A percentile compares a stretch with the other conserved stretches of the same genome.
Evolutionary conservation across 2,113 vertebrate genomes (phyloP).

Genomic region (Hemiprocne comata): DNA sequence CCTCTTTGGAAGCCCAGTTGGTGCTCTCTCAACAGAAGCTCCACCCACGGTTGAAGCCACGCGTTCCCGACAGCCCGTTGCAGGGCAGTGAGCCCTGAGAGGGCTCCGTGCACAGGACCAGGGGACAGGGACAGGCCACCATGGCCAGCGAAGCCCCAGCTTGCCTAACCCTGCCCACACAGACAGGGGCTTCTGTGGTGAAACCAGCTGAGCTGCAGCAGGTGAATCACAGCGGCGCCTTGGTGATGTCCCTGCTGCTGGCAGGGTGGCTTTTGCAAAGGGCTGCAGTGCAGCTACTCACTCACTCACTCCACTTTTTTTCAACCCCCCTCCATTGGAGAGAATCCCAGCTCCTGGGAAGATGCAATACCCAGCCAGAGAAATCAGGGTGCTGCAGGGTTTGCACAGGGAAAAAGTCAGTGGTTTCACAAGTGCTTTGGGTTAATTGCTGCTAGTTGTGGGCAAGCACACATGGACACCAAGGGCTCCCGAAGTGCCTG

Average conservation of each 20-base stretch:
- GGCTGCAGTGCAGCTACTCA: neutral
- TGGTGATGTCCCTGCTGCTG: neutral
- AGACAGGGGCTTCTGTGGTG: neutral
- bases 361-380: neutral
- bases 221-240: neutral
- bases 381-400: too few species aligned
- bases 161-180: neutral
- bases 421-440: neutral
- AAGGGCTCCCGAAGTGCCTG: neutral
- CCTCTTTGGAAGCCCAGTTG: neutral
- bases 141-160: neutral
- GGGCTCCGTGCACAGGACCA: too few species aligned
- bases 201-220: neutral
- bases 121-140: neutral
- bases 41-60: neutral
- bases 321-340: neutral
- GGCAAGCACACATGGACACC: neutral
- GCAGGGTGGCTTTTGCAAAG: neutral
- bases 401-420: neutral
- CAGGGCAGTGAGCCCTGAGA: neutral
- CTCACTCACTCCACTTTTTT: neutral
- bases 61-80: neutral
- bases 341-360: rapidly evolving
- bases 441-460: neutral
- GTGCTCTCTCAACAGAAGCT: neutral